Evolutionary conservation across 92 coral and sea anemone species (phyloP), one percentile per base, ranked within the genome.

Genomic region (Palythoa heliodiscus): DNA sequence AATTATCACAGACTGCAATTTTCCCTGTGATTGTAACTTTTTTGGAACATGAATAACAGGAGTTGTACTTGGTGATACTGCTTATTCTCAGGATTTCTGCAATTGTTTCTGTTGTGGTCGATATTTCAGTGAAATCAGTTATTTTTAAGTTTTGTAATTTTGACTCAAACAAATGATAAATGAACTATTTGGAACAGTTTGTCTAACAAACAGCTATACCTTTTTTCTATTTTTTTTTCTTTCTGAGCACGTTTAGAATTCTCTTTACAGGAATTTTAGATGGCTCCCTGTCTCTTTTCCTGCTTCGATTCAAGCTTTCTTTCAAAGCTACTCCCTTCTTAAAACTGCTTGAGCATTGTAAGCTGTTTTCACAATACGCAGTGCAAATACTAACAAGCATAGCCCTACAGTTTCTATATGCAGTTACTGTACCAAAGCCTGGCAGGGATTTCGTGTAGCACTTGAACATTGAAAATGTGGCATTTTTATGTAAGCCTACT

Each of bases 381-480:
- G 88, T 85, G 82, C 88, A 83, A 83, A 83, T 69, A 69, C 87
- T 83, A 71, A 83, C 78, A 83, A 83, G 87, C 77, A 63, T 16
- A 71, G 75, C 75, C 74, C 71, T 75, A 86, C 83, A 76, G 48
- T 86, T 75, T 76, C 29, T 68, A 77, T 52, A 77, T 86, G 76
- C 89, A 86, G 84, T 86, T n/a, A n/a, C n/a, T n/a, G n/a, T 86
- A 77, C 76, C 89, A 77, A 86, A 69, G 89, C 52, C 85, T 86
- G 55, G 76, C 54, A 76, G 67, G 84, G 84, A 86, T 76, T 86
- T 76, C 67, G 84, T 86, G 85, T 86, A 77, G 84, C 89, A 77
- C 89, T 86, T 77, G 89, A 86, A 86, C 85, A 86, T 85, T 86
- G 48, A 77, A 77, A 86, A 77, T 86, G 89, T 77, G 89, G 22